Evolutionary conservation across 2,888 invertebrate species (phyloP), one percentile per base, ranked within the genome.

Genomic region (Cephus rjabovi): DNA sequence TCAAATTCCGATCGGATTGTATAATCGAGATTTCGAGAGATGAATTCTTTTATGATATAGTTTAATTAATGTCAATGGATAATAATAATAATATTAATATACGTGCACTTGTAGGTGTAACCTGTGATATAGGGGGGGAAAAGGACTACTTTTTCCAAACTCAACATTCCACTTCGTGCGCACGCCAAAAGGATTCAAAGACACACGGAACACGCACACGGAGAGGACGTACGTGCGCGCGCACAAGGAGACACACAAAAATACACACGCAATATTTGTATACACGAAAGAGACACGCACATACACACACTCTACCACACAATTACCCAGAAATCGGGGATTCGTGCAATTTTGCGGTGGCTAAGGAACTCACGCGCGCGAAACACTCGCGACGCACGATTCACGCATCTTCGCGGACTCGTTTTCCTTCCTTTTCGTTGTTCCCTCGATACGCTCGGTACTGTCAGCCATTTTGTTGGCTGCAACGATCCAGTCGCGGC

Each of bases 311-410:
- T 15, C 34, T 12, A 75, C 69, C 75, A 79, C 75, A 69, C 80
- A 79, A 78, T 78, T 79, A 56, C 56, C 84, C 82, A 84, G 80
- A 83, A 84, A 83, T 87, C 88, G 89, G 90, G 90, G 86, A 88
- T 89, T 89, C 87, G 90, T 90, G 90, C 90, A 90, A 90, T 90
- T 88, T 86, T 86, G 84, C 86, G 89, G 88, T 88, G 89, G 86
- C 87, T 68, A 37, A 89, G 88, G 82, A 37, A 74, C 74, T 35
- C 74, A n/a, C 37, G 37, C 74, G 33, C 11, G 37, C 74, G 74
- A 37, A 37, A 56, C 56, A 23, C 56, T 23, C 56, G 56, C 56
- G 56, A 23, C 56, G 56, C 56, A 56, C 56, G 56, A 56, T 56
- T 56, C 23, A 56, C 56, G 56, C 56, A 56, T 56, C 56, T 56